A percentile compares a stretch with the other conserved stretches of the same genome.
These are phyloP conservation scores for Auanema sp. DNA, from an alignment of 2,888 invertebrate genomes.

Conservation along the genomic window DNA sequence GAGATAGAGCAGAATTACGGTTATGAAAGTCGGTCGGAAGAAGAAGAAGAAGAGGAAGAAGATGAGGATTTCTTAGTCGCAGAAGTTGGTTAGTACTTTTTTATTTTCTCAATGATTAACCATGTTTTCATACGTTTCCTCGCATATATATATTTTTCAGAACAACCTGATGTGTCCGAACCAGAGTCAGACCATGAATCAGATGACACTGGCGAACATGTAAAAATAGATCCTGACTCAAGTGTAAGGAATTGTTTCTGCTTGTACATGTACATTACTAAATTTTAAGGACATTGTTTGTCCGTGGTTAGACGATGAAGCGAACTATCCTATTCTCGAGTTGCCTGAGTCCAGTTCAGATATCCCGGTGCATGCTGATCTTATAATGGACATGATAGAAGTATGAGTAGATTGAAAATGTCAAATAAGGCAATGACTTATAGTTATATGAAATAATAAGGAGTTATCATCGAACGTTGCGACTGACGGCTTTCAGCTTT, in stretches of 20 bases:
- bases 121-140: not conserved
- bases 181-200: constrained; percentile 12
- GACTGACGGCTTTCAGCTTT: constrained; percentile 87
- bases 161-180: constrained; percentile 2
- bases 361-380: constrained; percentile 27
- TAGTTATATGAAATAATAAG: constrained; percentile 88
- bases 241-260: not conserved
- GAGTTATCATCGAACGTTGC: constrained; percentile 82
- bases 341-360: constrained; percentile 44
- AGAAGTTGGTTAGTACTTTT: constrained; percentile 1
- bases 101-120: not conserved
- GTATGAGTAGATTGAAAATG: constrained; percentile 2
- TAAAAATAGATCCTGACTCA: constrained; percentile 14
- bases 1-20: constrained; percentile 14
- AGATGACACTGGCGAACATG: constrained; percentile 13
- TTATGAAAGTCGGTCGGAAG: constrained; percentile 16
- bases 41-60: constrained; percentile 16
- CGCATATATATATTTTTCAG: not conserved
- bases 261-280: constrained; percentile 2
- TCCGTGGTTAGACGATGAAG: constrained; percentile 48
- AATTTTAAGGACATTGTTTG: constrained; percentile 26
- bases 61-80: constrained; percentile 6
- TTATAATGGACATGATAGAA: constrained; percentile 40
- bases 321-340: constrained; percentile 39
- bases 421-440: constrained; percentile 9